These are phyloP conservation scores for Furnarius figulus DNA, from an alignment of 2,113 vertebrate species.

Conservation along the genomic window DNA sequence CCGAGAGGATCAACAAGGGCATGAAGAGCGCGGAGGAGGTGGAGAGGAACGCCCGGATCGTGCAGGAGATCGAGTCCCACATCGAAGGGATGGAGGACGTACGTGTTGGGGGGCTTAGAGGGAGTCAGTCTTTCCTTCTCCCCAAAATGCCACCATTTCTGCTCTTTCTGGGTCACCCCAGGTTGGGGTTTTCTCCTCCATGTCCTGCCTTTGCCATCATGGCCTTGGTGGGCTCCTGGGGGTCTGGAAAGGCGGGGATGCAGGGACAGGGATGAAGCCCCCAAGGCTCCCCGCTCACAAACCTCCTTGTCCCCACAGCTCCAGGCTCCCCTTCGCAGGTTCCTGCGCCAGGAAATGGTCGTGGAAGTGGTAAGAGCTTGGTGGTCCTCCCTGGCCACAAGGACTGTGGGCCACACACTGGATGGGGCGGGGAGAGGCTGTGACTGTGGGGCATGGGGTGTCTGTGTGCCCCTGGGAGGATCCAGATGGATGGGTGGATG, in stretches of 20 bases:
- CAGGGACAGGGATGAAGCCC: not conserved
- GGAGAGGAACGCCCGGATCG: conserved; percentile 90
- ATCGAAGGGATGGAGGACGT: conserved; percentile 97
- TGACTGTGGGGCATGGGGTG: accelerated
- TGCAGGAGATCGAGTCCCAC: conserved; percentile 98
- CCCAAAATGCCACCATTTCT: not conserved
- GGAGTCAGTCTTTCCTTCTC: not conserved
- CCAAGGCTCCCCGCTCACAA: accelerated
- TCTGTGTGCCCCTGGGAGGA: not conserved
- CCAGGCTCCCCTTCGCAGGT: conserved; percentile 91
- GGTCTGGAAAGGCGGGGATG: not conserved
- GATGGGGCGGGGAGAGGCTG: not conserved
- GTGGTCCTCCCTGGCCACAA: not conserved
- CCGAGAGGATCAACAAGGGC: conserved; percentile 96
- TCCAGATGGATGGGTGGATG: accelerated
- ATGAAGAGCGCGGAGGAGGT: conserved; percentile 93
- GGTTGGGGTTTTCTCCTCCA: accelerated
- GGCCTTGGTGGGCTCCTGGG: not conserved
- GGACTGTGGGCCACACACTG: accelerated
- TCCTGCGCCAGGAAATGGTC: conserved; percentile 97
- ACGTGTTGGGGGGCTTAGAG: not conserved
- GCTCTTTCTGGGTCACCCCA: not conserved
- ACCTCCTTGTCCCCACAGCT: conserved; percentile 77
- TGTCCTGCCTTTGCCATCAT: not conserved
- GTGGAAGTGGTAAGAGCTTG: conserved; percentile 89